Conservation (phyloP, 1,140 invertebrate species). For the Bombus haemorrhoidalis region DNA sequence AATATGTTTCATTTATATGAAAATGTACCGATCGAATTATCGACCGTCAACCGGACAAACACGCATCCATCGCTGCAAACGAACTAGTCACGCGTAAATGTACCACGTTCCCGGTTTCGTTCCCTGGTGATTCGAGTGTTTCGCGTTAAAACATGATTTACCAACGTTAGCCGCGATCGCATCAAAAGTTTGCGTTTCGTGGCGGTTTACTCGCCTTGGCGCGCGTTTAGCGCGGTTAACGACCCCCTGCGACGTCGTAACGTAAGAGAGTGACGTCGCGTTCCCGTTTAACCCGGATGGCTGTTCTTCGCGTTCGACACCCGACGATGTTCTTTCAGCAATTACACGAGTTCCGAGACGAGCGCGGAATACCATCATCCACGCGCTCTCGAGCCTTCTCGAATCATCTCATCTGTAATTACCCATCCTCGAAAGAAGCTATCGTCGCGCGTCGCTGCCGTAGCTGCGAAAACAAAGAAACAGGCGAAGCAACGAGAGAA, state of each 20-base stretch:
- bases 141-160: neutral
- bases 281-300: neutral
- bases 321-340: neutral
- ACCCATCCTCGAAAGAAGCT: neutral
- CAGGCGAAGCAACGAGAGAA: neutral
- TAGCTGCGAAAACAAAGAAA: neutral
- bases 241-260: neutral
- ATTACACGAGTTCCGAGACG: neutral
- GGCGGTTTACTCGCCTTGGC: neutral
- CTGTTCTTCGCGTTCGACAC: neutral
- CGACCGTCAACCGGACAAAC: slow-evolving; percentile 40
- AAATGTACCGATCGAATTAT: slow-evolving; percentile 36
- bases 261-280: neutral
- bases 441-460: no score
- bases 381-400: no score
- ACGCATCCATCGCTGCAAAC: neutral
- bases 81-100: slow-evolving; percentile 16
- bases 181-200: neutral
- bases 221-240: slow-evolving; percentile 14
- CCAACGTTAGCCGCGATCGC: neutral
- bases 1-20: slow-evolving; percentile 45
- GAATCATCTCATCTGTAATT: neutral
- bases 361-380: neutral
- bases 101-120: neutral
- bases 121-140: neutral